phyloP scores from a whole-genome alignment of 1,140 invertebrate species.

The Alviniconcha marisindica region DNA sequence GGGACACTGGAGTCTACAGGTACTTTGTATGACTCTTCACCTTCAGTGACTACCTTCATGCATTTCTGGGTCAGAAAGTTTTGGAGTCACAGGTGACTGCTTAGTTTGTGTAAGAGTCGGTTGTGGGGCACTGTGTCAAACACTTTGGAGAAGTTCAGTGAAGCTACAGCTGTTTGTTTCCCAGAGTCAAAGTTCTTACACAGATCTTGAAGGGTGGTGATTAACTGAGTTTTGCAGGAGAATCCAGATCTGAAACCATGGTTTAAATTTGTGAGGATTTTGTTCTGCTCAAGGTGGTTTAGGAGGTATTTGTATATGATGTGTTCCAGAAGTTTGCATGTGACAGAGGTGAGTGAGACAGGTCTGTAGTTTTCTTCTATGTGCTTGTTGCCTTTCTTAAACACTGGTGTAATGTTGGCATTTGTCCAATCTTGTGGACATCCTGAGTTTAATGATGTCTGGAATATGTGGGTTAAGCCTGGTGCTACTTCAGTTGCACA shows the following conservation, averaged over 20 bases:
- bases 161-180: conserved; percentile 33
- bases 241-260: conserved; percentile 37
- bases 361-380: conserved; percentile 44
- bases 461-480: conserved; percentile 41
- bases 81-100: conserved; percentile 36
- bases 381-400: conserved; percentile 37
- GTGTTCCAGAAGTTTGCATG: conserved; percentile 44
- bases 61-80: conserved; percentile 33
- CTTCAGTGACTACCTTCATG: conserved; percentile 39
- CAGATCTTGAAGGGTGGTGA: background rate
- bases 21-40: conserved; percentile 26
- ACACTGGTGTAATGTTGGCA: conserved; percentile 1
- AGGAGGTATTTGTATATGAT: conserved; percentile 35
- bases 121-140: conserved; percentile 47
- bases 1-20: conserved; percentile 28
- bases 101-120: conserved; percentile 35
- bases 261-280: conserved; percentile 11
- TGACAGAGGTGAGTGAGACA: conserved; percentile 40
- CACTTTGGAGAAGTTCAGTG: conserved; percentile 24
- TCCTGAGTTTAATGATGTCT: conserved; percentile 37
- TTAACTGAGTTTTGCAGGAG: conserved; percentile 47
- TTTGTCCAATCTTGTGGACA: conserved; percentile 43
- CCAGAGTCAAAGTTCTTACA: conserved; percentile 16
- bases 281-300: conserved; percentile 27
- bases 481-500: conserved; percentile 36